Evolutionary conservation across 2,888 invertebrate species (phyloP).

Genomic region (Hydroisotoma schaefferi): DNA sequence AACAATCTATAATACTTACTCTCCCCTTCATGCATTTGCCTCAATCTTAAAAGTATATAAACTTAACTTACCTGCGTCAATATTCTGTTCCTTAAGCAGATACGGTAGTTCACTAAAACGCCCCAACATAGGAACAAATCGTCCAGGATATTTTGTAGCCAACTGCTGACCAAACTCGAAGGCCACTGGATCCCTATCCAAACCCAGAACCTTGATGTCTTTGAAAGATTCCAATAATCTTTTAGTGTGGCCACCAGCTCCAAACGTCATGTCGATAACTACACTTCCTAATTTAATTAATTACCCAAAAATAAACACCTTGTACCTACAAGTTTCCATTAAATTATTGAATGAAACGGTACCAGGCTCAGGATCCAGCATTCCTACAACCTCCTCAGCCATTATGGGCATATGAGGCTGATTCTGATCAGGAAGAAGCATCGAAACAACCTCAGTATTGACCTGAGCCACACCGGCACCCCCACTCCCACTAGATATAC

Average conservation of each 20-base stretch:
- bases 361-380: conserved; percentile 60
- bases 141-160: conserved; percentile 64
- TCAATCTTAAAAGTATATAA: neutral
- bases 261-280: conserved; percentile 93
- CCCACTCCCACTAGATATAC: too few relatives aligned
- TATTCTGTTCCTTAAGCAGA: conserved; percentile 60
- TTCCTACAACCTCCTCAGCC: conserved; percentile 65
- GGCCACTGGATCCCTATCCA: conserved; percentile 86
- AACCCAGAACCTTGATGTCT: conserved; percentile 66
- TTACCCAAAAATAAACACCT: neutral
- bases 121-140: conserved; percentile 76
- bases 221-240: conserved; percentile 66
- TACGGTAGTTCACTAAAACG: conserved; percentile 80
- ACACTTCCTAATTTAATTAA: conserved; percentile 57
- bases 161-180: conserved; percentile 65
- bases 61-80: conserved; percentile 55
- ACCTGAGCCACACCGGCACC: too few relatives aligned
- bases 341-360: conserved; percentile 7
- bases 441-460: too few relatives aligned
- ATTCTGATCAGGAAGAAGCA: neutral
- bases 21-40: too few relatives aligned
- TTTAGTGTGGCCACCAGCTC: conserved; percentile 84
- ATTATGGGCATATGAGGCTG: conserved; percentile 72
- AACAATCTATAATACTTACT: too few relatives aligned
- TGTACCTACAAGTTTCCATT: neutral